Evolutionary conservation across 2,797 vertebrate genomes (phyloP).

Genomic region (Rhabdomys pumilio): DNA sequence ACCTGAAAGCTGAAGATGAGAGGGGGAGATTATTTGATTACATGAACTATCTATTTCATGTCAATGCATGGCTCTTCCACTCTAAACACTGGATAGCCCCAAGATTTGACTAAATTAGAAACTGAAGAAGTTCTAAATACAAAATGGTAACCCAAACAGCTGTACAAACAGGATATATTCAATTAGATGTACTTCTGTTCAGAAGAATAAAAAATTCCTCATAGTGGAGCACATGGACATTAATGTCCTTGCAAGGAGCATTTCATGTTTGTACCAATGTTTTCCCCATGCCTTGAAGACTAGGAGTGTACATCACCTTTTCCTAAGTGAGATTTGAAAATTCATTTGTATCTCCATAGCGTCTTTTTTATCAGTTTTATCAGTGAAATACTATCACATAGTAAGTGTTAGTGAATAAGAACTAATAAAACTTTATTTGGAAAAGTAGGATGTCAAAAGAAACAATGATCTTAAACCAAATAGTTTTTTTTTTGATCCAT

Average conservation of each 20-base stretch:
- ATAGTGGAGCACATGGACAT: neutral
- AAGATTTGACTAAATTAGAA: constrained; percentile 38
- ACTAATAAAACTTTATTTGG: constrained; percentile 57
- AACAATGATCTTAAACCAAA: constrained; percentile 17
- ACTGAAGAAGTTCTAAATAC: neutral
- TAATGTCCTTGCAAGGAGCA: neutral
- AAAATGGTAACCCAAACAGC: neutral
- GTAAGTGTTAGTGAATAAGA: constrained; percentile 48
- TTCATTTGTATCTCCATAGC: neutral
- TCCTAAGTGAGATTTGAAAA: constrained; percentile 41
- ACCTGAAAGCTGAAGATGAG: constrained; percentile 57
- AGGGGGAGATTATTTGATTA: constrained; percentile 37
- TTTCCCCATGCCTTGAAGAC: neutral
- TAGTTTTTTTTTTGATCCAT: constrained; percentile 12
- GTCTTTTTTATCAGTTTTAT: constrained; percentile 47
- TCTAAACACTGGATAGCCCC: neutral
- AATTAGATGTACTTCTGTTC: neutral
- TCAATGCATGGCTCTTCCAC: neutral
- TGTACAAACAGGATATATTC: neutral
- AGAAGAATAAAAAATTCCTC: constrained; percentile 27
- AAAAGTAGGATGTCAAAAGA: constrained; percentile 41
- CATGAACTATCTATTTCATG: constrained; percentile 17
- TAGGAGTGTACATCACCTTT: constrained; percentile 35
- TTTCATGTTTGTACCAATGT: constrained; percentile 2
- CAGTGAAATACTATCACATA: constrained; percentile 59